These are phyloP conservation scores for Hippopotamus amphibius DNA, from an alignment of 2,113 vertebrate species.

Conservation along the genomic window DNA sequence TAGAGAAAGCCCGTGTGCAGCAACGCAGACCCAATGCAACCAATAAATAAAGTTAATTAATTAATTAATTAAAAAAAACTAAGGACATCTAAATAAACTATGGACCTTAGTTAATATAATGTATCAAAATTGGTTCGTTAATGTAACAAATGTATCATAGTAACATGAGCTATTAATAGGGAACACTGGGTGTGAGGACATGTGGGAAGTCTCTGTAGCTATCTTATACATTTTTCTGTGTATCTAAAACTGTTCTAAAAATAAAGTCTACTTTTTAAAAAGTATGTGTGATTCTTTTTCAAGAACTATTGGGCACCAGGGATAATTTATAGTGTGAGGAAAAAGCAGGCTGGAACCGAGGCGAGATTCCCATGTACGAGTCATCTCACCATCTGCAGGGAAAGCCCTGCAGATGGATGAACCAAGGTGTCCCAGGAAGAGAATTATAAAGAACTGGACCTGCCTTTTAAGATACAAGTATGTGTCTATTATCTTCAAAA, in stretches of 20 bases:
- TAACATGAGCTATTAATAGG: background rate
- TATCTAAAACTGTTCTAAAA: conserved; percentile 40
- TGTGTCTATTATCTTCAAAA: conserved; percentile 89
- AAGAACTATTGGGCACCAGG: conserved; percentile 62
- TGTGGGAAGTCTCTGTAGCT: background rate
- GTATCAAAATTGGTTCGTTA: background rate
- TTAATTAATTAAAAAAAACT: background rate
- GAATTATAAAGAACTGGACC: conserved; percentile 88
- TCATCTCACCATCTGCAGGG: conserved; percentile 70
- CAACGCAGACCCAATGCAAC: too few relatives aligned
- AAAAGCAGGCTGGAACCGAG: conserved; percentile 75
- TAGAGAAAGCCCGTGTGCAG: too few relatives aligned
- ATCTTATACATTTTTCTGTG: background rate
- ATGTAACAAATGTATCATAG: background rate
- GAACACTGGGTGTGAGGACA: background rate
- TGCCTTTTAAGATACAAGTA: conserved; percentile 92
- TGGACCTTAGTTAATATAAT: background rate
- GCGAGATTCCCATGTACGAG: conserved; percentile 82
- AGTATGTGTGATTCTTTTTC: background rate
- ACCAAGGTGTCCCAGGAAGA: conserved; percentile 70
- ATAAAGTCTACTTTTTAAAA: background rate
- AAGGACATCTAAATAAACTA: background rate
- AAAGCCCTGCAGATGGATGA: conserved; percentile 79
- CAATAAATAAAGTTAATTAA: too few relatives aligned
- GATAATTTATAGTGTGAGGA: conserved; percentile 78